Evolutionary conservation across 2,888 invertebrate genomes (phyloP), one percentile per base, ranked within the genome.

Genomic region (Alloscopus bannaensis): DNA sequence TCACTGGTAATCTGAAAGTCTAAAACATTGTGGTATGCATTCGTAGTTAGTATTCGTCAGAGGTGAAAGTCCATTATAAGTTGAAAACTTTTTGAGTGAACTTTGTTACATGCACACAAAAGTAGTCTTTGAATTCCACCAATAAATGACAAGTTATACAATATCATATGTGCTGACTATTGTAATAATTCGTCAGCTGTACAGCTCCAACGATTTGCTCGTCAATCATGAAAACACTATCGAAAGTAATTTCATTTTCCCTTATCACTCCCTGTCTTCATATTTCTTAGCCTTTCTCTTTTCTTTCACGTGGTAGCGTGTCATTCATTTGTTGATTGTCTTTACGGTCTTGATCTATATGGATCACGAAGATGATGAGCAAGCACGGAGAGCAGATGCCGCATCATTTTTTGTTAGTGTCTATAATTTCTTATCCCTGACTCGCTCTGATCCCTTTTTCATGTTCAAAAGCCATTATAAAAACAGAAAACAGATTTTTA

Each of bases 381-480:
- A 36, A 66, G 57, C 66, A 57, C 45, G 59, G 66, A 66, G 16
- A 66, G 75, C 75, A 57, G 57, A 75, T 31, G 24, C 59, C 55
- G 75, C 59, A 59, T 47, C 52, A n/a, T n/a, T n/a, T 65, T 42
- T 57, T 26, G n/a, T 29, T 75, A 40, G 28, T 68, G 76, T 68
- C 76, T 76, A n/a, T 76, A 76, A 76, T 76, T 75, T 50, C 73
- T 75, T 75, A 59, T 75, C 73, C 60, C 4, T 73, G 26, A n/a
- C 65, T 60, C 22, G 40, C 16, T 31, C 59, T 31, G 18, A 16
- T 45, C 31, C 42, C 40, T n/a, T 65, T 11, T 65, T 36, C 42
- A 52, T 71, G 60, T 4, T 22, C 13, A 28, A 47, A 65, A 65
- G 6, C 65, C 28, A 62, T 62, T 65, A 65, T 47, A 47, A 24